phyloP scores from a whole-genome alignment of 1,140 invertebrate species.

The Magallana ariakensis region DNA sequence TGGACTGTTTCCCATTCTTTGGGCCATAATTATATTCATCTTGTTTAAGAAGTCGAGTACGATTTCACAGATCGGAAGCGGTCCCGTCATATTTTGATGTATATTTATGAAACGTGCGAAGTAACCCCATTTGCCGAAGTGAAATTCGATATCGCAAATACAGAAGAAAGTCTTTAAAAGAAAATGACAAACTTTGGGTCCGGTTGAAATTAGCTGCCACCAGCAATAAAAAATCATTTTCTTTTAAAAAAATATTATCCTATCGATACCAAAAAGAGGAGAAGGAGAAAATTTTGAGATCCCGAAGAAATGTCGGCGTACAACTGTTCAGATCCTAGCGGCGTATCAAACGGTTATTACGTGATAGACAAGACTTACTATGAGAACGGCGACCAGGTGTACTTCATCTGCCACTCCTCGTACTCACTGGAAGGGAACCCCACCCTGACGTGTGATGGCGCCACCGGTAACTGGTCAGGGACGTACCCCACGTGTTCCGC shows the following conservation, averaged over 20 bases:
- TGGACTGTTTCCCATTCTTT: no score
- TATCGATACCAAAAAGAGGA: no score
- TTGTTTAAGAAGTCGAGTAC: not conserved
- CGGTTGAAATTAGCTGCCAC: not conserved
- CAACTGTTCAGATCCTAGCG: constrained; percentile 27
- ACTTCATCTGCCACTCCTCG: constrained; percentile 4
- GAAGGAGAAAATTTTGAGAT: no score
- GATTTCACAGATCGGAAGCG: constrained; percentile 15
- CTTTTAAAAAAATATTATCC: no score
- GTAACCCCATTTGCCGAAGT: not conserved
- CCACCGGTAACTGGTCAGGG: constrained; percentile 29
- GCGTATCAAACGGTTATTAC: constrained; percentile 16
- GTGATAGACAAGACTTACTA: constrained; percentile 17
- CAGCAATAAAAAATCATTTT: not conserved
- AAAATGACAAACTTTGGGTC: not conserved
- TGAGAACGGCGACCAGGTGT: constrained; percentile 11
- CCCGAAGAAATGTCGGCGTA: not conserved
- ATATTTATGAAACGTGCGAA: not conserved
- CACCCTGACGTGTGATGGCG: constrained; percentile 6
- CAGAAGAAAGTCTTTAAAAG: not conserved
- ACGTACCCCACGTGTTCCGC: not conserved
- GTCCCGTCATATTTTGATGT: not conserved
- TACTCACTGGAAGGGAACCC: constrained; percentile 35
- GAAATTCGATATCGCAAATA: not conserved
- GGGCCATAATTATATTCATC: no score